A percentile compares a stretch with the other conserved stretches of the same genome.
phyloP scores from a whole-genome alignment of 2,888 invertebrate species.

The Tipula confusa region DNA sequence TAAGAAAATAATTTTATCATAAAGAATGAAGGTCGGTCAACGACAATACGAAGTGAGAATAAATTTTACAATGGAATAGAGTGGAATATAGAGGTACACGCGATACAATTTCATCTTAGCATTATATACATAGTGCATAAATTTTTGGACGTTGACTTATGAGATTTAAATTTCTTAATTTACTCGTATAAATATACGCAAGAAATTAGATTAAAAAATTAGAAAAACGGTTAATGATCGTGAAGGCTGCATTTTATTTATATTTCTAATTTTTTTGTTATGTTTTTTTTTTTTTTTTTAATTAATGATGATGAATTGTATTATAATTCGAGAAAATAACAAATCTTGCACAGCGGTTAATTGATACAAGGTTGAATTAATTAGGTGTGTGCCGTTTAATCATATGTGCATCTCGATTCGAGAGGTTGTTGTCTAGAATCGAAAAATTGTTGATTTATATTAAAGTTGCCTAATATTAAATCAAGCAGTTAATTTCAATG shows the following conservation, averaged over 20 bases:
- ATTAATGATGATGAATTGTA: not conserved
- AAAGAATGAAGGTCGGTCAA: constrained; percentile 8
- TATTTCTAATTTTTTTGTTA: too few relatives aligned
- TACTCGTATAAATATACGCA: too few relatives aligned
- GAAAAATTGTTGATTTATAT: too few relatives aligned
- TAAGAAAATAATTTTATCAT: constrained; percentile 4
- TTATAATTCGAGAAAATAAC: not conserved
- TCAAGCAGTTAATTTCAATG: too few relatives aligned
- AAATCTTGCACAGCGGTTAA: not conserved
- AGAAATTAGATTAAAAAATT: not conserved
- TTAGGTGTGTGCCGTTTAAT: not conserved
- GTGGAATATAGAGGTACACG: not conserved
- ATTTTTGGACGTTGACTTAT: not conserved
- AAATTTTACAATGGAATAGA: not conserved
- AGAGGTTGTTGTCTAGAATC: too few relatives aligned
- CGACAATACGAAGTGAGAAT: constrained; percentile 8
- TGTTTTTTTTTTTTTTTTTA: too few relatives aligned
- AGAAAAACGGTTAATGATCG: not conserved
- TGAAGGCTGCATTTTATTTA: not conserved
- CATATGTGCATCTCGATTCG: too few relatives aligned
- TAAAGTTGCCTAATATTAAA: too few relatives aligned
- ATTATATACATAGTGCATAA: not conserved
- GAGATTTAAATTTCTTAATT: not conserved
- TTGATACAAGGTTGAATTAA: not conserved
- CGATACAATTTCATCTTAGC: not conserved